Conservation (phyloP, 2,797 vertebrate species). For the Rhynchotus rufescens region DNA sequence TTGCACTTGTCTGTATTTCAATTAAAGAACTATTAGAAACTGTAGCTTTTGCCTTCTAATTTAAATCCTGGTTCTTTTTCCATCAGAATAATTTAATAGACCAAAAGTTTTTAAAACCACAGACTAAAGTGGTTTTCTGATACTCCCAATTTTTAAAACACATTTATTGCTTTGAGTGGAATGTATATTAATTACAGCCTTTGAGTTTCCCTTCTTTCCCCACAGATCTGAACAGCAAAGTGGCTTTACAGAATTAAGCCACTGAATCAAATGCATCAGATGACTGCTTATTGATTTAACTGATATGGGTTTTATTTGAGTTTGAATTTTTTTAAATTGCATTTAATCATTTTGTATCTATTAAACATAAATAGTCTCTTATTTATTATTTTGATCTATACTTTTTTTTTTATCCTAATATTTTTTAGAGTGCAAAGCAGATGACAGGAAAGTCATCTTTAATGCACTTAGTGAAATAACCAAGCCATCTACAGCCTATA, state of each 20-base stretch:
- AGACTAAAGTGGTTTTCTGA: constrained; percentile 21
- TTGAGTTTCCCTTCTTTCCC: not conserved
- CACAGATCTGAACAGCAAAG: not conserved
- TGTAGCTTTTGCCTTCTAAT: not conserved
- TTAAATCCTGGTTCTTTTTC: not conserved
- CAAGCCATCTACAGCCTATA: not conserved
- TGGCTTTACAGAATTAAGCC: constrained; percentile 16
- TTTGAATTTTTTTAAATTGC: not conserved
- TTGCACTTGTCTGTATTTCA: not conserved
- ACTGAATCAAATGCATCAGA: constrained; percentile 24
- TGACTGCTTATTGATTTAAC: constrained; percentile 3
- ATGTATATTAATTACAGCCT: not conserved
- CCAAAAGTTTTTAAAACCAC: not conserved
- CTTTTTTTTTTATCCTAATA: no score
- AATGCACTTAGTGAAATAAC: not conserved
- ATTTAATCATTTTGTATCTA: not conserved
- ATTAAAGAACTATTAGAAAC: not conserved
- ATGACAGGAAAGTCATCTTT: not conserved
- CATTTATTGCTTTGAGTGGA: not conserved
- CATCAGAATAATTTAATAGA: not conserved
- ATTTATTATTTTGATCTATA: not conserved
- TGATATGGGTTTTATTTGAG: not conserved
- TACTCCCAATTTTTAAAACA: not conserved
- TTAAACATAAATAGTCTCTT: no score
- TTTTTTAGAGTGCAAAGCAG: not conserved